Evolutionary conservation across 2,797 vertebrate species (phyloP).

Genomic region (Galago senegalensis): DNA sequence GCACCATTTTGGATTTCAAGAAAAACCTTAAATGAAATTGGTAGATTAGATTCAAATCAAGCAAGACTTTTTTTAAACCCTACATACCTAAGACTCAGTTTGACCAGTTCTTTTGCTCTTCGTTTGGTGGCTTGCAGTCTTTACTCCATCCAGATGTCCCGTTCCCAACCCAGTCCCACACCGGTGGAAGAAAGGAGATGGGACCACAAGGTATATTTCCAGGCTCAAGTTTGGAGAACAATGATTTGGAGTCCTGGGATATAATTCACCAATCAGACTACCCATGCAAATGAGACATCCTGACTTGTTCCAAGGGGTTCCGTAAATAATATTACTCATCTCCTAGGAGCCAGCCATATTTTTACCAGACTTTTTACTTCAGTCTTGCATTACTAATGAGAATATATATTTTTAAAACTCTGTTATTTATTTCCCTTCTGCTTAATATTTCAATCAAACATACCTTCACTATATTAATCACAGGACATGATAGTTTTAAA

Average conservation of each 20-base stretch:
- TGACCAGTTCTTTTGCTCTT: slow-evolving; percentile 53
- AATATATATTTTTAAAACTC: slow-evolving; percentile 83
- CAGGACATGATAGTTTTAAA: slow-evolving; percentile 82
- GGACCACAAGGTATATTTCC: slow-evolving; percentile 32
- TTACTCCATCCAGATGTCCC: neutral
- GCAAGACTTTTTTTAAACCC: neutral
- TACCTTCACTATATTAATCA: slow-evolving; percentile 84
- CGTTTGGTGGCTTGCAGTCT: neutral
- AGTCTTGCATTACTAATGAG: slow-evolving; percentile 84
- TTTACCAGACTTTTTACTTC: slow-evolving; percentile 87
- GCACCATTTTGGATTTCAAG: neutral
- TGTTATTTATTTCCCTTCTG: slow-evolving; percentile 84
- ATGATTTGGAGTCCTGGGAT: slow-evolving; percentile 67
- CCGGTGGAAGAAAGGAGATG: neutral
- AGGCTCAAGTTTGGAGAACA: slow-evolving; percentile 71
- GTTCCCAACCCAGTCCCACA: neutral
- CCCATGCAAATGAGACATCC: slow-evolving; percentile 85
- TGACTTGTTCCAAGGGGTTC: slow-evolving; percentile 80
- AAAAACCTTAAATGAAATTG: neutral
- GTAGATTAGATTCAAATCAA: slow-evolving; percentile 14
- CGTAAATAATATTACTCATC: slow-evolving; percentile 86
- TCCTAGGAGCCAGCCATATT: slow-evolving; percentile 87
- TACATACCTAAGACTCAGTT: neutral
- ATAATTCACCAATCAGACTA: slow-evolving; percentile 85
- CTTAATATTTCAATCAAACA: slow-evolving; percentile 86